phyloP scores from a whole-genome alignment of 2,888 invertebrate species.

The Clepsis dumicolana region DNA sequence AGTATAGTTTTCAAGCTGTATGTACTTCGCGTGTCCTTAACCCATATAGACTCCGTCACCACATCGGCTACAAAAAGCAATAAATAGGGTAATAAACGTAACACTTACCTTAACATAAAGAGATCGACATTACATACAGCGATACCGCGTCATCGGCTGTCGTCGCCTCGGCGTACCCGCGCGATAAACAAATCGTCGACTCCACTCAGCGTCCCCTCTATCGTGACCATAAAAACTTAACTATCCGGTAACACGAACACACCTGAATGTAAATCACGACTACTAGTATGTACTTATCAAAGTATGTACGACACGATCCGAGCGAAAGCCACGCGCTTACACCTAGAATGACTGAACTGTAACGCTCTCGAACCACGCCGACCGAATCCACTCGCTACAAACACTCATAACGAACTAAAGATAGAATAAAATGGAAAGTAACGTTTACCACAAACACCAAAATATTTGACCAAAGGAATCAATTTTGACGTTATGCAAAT shows the following conservation, averaged over 20 bases:
- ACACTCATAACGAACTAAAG: slow-evolving; percentile 20
- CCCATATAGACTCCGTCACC: slow-evolving; percentile 54
- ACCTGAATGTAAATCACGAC: slow-evolving; percentile 80
- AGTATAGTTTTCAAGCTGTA: not conserved
- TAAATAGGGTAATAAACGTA: slow-evolving; percentile 79
- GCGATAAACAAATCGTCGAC: slow-evolving; percentile 80
- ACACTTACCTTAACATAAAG: slow-evolving; percentile 76
- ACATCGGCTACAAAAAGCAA: slow-evolving; percentile 72
- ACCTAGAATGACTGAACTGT: not conserved
- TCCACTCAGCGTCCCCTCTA: slow-evolving; percentile 74
- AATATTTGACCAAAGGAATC: slow-evolving; percentile 72
- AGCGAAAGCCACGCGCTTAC: not conserved
- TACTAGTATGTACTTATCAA: slow-evolving; percentile 76
- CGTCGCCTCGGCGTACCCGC: slow-evolving; percentile 69
- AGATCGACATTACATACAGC: slow-evolving; percentile 71
- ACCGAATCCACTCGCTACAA: slow-evolving; percentile 3
- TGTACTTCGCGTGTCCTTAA: slow-evolving; percentile 45
- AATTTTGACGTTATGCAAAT: slow-evolving; percentile 76
- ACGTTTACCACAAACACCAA: slow-evolving; percentile 78
- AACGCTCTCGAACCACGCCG: not conserved
- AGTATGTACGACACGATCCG: slow-evolving; percentile 77
- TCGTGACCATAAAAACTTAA: slow-evolving; percentile 82
- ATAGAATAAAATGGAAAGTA: slow-evolving; percentile 68
- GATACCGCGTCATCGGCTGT: slow-evolving; percentile 77
- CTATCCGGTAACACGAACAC: slow-evolving; percentile 81